Evolutionary conservation across 2,113 vertebrate species (phyloP), one percentile per base, ranked within the genome.

Genomic region (Hydrochoerus hydrochaeris): DNA sequence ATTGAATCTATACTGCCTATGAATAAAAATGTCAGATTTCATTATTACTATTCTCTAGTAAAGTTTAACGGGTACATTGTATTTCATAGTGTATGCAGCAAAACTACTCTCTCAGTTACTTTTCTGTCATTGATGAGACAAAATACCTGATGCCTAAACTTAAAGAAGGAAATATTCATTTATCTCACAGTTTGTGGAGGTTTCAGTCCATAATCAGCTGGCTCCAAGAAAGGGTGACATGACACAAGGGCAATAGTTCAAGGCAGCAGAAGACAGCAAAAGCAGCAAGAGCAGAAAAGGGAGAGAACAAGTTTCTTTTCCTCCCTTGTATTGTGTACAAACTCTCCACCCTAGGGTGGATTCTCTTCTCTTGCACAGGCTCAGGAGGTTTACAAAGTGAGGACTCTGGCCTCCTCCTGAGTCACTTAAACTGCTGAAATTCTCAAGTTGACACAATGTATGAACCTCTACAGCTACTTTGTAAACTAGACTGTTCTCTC

Each of bases 1-100:
- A 94, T 91, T 81, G 89, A 91, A 81, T 81, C 86, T 96, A 80
- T 90, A 91, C 57, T 65, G 86, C 57, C 67, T 89, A 81, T 46
- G 91, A 96, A 96, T 95, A 90, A 96, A 95, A 95, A 65, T 49
- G 95, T 85, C 95, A 93, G 91, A 73, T 96, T 94, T 96, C 82
- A 69, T 95, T 60, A 95, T 30, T 88, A 91, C 65, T 58, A 11
- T 30, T 65, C 65, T 69, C 67, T 28, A 85, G 95, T 65, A 90
- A 80, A 58, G 60, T 67, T 82, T 77, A 86, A 92, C n/a, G 44
- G 73, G 26, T 17, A n/a, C 14, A 12, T 13, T 82, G 83, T 83
- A 85, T 58, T 82, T 57, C 57, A 46, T 0, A 14, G 41, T 71
- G 30, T 41, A 17, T n/a, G 11, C 8, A n/a, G 13, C 24, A 41